Evolutionary conservation across 2,888 invertebrate genomes (phyloP).

Genomic region (Parnassius glacialis): DNA sequence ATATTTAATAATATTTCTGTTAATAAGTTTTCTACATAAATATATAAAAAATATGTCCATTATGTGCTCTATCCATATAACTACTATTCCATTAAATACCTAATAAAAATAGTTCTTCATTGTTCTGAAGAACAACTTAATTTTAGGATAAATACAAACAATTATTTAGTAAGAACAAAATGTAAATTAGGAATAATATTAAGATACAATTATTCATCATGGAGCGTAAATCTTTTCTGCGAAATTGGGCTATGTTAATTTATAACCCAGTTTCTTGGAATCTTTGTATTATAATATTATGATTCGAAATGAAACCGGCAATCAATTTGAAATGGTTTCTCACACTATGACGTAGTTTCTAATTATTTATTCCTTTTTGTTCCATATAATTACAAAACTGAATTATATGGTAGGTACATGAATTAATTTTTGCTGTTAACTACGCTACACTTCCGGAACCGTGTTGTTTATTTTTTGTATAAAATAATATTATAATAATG

Average conservation of each 20-base stretch:
- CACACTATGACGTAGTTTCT: conserved; percentile 3
- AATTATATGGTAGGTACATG: conserved; percentile 2
- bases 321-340: conserved; percentile 7
- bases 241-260: conserved; percentile 23
- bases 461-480: no score
- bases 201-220: conserved; percentile 18
- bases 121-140: no score
- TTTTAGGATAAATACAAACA: neutral
- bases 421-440: no score
- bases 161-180: conserved; percentile 1
- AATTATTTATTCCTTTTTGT: conserved; percentile 9
- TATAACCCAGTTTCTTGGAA: conserved; percentile 25
- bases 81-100: no score
- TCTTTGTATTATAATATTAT: conserved; percentile 16
- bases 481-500: no score
- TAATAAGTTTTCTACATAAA: no score
- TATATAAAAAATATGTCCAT: no score
- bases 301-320: conserved; percentile 3
- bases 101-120: no score
- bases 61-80: no score
- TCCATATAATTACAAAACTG: neutral
- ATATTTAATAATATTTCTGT: no score
- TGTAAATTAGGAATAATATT: conserved; percentile 14
- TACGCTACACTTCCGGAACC: no score
- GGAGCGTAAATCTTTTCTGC: conserved; percentile 10